Base-by-base conservation (phyloP, 2,888 invertebrate genomes). In the Gisinianus flammeolus region DNA sequence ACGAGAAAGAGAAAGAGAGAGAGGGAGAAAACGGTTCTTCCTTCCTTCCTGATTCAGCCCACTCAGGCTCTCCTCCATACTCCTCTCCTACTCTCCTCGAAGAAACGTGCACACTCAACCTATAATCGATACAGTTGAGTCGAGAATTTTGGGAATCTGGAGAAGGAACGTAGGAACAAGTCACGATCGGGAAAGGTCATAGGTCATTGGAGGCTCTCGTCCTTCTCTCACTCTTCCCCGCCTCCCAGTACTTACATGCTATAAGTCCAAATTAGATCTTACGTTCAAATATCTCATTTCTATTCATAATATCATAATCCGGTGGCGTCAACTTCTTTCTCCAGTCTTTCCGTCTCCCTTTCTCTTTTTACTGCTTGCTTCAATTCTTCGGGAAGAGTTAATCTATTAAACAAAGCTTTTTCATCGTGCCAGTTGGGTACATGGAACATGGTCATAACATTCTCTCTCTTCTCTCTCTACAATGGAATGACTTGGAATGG, bases 171-270 rank as follows among this genome's bases (percentile, higher is more conserved):
- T 52, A 72, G 58, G 58, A 62, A 58, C 33, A 31, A 58, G 72
- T 72, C 35, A 62, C 62, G 62, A 73, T 62, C 33, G 24, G 24
- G 22, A 73, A 73, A 73, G 73, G 73, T 73, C 73, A 73, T 58
- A 73, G 62, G 73, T 73, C 62, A 73, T 58, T 31, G 4, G 35
- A 67, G 44, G 6, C 33, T 16, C 28, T 33, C 67, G 26, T 66
- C 66, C 31, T 67, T 22, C 44, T 44, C 22, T 44, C 24, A 22
- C 68, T 68, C 12, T 44, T 3, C 3, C 31, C 33, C 44, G 22
- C 31, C 24, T 31, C 30, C 67, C 19, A 33, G 10, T 66, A 28
- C 22, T 22, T 62, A 5, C 62, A 62, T 22, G 62, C 44, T 44
- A 44, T 44, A 44, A 44, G 62, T 26, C 62, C 62, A 62, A 62